Evolutionary conservation across 92 coral and sea anemone genomes (phyloP).

Genomic region (Palythoa grandis): DNA sequence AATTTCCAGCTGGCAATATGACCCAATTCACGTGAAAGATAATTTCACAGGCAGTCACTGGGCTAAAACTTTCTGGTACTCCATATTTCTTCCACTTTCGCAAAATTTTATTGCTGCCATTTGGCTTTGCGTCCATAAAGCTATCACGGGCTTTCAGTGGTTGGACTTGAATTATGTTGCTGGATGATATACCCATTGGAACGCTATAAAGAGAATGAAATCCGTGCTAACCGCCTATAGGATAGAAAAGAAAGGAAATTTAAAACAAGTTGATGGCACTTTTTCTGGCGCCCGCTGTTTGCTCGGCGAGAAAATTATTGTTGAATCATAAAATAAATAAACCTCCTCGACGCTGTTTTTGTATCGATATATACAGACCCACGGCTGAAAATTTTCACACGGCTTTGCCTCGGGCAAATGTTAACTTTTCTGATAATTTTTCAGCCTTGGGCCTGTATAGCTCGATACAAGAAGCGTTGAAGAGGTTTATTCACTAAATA

Average conservation of each 20-base stretch:
- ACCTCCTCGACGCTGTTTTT: too few species aligned
- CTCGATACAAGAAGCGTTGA: too few species aligned
- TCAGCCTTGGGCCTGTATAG: too few species aligned
- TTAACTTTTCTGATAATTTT: too few species aligned
- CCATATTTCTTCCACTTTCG: constrained; percentile 34
- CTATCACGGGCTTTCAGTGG: not conserved
- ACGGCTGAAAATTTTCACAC: too few species aligned
- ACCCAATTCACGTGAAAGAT: constrained; percentile 20
- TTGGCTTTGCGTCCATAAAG: not conserved
- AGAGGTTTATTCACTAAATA: too few species aligned
- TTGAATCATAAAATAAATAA: too few species aligned
- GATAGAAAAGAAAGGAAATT: not conserved
- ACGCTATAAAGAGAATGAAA: not conserved
- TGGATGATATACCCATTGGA: constrained; percentile 9
- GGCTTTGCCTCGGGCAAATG: too few species aligned
- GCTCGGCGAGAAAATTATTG: too few species aligned
- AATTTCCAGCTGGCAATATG: constrained; percentile 33
- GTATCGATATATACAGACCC: too few species aligned
- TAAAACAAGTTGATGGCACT: not conserved
- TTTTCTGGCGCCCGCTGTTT: too few species aligned
- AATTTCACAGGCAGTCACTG: constrained; percentile 9
- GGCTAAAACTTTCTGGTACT: constrained; percentile 6
- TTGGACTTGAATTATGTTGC: constrained; percentile 10
- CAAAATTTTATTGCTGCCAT: not conserved
- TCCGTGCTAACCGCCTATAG: not conserved